Base-by-base conservation (phyloP, 1,140 invertebrate genomes). In the Drosophila varians region DNA sequence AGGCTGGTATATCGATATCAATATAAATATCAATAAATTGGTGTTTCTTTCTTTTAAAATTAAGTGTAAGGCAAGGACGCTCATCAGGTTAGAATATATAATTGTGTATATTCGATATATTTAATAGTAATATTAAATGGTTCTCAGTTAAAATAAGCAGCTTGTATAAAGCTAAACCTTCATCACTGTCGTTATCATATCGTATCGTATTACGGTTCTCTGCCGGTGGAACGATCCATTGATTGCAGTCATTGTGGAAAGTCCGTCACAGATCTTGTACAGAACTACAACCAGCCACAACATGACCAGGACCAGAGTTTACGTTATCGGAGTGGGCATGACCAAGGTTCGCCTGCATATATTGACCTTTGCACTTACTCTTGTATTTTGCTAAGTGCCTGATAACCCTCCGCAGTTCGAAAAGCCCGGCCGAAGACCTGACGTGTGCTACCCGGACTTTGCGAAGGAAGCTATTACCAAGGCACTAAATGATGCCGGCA, bases 251-350 rank as follows among this genome's bases (percentile, higher is more conserved):
- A 26, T 53, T 42, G 21, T 9, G 34, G 46, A 47, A 47, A 61
- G 60, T 56, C 42, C 40, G 54, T 56, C 54, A 57, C 19, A 36
- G 36, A 40, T 40, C 14, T 34, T 36, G 34, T 8, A 66, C 14
- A 52, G 19, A 3, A 43, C 11, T 12, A 51, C 25, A 45, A 36
- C 19, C 16, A 46, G 11, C 36, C 51, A 14, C 31, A 92, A 89
- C 69, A 93, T 93, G 93, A 90, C 83, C 2, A 93, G 90, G 76
- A 83, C 74, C 38, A 92, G 93, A 92, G 97, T 99, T 49, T 99
- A 95, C 92, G 97, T 99, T 66, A 93, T 99, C 77, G 98, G 98
- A 51, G 98, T 99, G 66, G 98, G 98, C 55, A 99, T 99, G 98
- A 99, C 98, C 34, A 99, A 97, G 93, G 95, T 95, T 92, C 65